phyloP scores from a whole-genome alignment of 1,140 invertebrate genomes.

The Heterodera carotae region DNA sequence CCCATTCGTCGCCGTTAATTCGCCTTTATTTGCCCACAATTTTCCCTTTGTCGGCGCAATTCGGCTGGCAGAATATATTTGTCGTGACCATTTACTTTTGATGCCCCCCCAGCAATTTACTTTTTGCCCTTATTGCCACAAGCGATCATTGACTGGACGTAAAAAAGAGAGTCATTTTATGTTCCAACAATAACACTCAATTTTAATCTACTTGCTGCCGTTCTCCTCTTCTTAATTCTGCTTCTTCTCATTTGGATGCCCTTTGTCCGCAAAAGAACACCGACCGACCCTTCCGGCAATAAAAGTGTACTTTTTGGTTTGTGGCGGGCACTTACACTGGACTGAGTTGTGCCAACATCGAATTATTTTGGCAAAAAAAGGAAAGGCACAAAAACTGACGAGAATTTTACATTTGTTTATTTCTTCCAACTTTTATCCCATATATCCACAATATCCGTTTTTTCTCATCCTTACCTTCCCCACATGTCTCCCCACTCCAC shows the following conservation, averaged over 20 bases:
- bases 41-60: neutral
- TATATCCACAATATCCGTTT: no score
- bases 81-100: neutral
- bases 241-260: no score
- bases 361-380: no score
- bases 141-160: neutral
- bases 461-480: no score
- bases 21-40: no score
- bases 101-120: neutral
- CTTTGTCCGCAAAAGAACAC: neutral
- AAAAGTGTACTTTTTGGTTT: neutral
- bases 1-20: constrained; percentile 12
- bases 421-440: no score
- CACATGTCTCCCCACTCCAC: no score
- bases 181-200: constrained; percentile 3
- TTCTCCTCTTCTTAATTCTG: no score
- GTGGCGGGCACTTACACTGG: neutral
- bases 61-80: neutral
- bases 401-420: no score
- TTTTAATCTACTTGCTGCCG: neutral
- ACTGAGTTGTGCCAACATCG: no score
- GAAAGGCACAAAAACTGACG: no score
- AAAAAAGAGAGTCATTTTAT: neutral
- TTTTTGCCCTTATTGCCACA: neutral
- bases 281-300: neutral